Evolutionary conservation across 2,888 invertebrate species (phyloP).

Genomic region (Julus scanicus): DNA sequence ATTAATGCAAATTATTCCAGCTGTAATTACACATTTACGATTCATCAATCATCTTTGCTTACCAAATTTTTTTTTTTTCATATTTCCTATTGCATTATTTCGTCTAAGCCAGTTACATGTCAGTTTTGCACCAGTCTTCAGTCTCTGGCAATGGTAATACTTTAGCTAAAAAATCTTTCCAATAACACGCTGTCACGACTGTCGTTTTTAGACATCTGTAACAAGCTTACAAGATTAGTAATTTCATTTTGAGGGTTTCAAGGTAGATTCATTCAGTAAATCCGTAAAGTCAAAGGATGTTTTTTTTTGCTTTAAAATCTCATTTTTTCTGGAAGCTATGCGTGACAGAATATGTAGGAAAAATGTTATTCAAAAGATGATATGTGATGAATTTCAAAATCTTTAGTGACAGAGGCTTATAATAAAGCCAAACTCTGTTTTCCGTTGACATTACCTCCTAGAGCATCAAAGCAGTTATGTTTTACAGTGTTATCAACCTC

Average conservation of each 20-base stretch:
- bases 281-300: not conserved
- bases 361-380: not conserved
- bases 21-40: not conserved
- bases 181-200: not conserved
- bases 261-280: not conserved
- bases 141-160: not conserved
- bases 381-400: not conserved
- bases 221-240: slow-evolving; percentile 5
- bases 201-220: not conserved
- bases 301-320: not conserved
- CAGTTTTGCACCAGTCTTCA: not conserved
- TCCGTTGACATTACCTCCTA: not conserved
- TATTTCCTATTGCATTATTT: not conserved
- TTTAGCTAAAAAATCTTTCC: not conserved
- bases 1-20: not conserved
- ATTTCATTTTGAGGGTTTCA: slow-evolving; percentile 1
- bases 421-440: not conserved
- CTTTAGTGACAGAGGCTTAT: no score
- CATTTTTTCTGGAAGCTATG: not conserved
- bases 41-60: not conserved
- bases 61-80: not conserved
- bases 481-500: not conserved
- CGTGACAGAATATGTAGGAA: not conserved
- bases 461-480: not conserved
- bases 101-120: not conserved